Percentiles rank a stretch among this genome's conserved stretches.
These are phyloP conservation scores for Drosophila oshimai DNA, from an alignment of 1,140 invertebrate species.

Conservation along the genomic window DNA sequence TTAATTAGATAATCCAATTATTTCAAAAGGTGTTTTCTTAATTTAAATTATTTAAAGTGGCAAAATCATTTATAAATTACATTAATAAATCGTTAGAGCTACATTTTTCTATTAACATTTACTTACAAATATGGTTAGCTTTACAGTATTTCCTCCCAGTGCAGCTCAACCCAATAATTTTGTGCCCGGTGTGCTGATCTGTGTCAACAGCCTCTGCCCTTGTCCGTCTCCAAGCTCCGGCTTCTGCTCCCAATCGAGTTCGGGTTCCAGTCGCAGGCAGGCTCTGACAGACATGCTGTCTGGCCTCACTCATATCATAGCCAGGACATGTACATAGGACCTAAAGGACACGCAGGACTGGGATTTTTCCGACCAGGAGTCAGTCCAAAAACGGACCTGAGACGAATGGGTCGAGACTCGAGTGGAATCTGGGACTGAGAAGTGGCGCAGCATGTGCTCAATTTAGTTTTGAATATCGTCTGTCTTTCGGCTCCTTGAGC, in stretches of 20 bases:
- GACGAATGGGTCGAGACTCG: not conserved
- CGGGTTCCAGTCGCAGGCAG: slow-evolving; percentile 6
- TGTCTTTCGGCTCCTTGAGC: slow-evolving; percentile 27
- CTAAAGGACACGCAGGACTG: slow-evolving; percentile 7
- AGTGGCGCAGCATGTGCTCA: slow-evolving; percentile 73
- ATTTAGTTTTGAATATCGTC: slow-evolving; percentile 61
- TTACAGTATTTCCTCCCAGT: slow-evolving; percentile 12
- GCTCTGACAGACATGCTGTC: slow-evolving; percentile 72
- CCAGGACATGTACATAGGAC: slow-evolving; percentile 3
- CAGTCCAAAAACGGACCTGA: slow-evolving; percentile 24
- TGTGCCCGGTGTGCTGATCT: slow-evolving; percentile 59
- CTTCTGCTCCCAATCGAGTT: slow-evolving; percentile 1
- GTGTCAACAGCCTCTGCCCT: slow-evolving; percentile 52
- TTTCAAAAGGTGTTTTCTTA: too few relatives aligned
- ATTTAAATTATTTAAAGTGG: too few relatives aligned
- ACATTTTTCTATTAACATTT: too few relatives aligned
- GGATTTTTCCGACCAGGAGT: not conserved
- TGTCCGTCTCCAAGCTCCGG: not conserved
- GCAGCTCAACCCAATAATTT: slow-evolving; percentile 49
- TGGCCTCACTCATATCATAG: slow-evolving; percentile 30
- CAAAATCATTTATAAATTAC: too few relatives aligned
- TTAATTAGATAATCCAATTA: too few relatives aligned
- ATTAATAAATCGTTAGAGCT: too few relatives aligned
- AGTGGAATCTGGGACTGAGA: slow-evolving; percentile 25
- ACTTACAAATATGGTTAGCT: not conserved